phyloP scores from a whole-genome alignment of 2,797 vertebrate genomes.

The Periophthalmus magnuspinnatus region DNA sequence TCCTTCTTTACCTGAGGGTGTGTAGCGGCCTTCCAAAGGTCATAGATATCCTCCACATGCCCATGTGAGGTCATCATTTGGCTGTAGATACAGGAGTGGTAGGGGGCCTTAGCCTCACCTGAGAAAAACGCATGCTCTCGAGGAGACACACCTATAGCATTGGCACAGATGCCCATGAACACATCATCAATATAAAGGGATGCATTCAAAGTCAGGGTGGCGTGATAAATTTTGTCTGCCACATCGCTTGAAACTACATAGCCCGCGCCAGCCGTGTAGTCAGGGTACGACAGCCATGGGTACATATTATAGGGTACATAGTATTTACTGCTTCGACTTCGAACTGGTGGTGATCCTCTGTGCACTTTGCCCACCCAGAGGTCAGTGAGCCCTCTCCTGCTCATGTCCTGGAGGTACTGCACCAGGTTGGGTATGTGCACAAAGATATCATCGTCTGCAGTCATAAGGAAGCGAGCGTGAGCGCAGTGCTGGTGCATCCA shows the following conservation, averaged over 20 bases:
- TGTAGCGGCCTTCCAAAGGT: constrained; percentile 86
- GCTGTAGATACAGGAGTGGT: constrained; percentile 91
- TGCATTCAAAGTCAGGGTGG: constrained; percentile 87
- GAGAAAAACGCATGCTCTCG: constrained; percentile 89
- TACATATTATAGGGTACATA: constrained; percentile 91
- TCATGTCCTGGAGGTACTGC: constrained; percentile 82
- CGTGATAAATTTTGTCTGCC: constrained; percentile 86
- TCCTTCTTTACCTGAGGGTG: constrained; percentile 78
- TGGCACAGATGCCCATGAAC: constrained; percentile 96
- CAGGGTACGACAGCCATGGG: constrained; percentile 90
- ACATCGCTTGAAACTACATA: constrained; percentile 91
- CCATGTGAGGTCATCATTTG: constrained; percentile 97
- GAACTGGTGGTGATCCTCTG: constrained; percentile 84
- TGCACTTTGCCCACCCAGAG: constrained; percentile 94
- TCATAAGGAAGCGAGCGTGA: constrained; percentile 92
- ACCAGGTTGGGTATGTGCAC: constrained; percentile 94
- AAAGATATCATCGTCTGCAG: constrained; percentile 94
- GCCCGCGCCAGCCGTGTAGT: constrained; percentile 92
- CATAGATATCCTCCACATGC: constrained; percentile 84
- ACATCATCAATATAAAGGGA: constrained; percentile 95
- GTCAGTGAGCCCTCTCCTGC: constrained; percentile 73
- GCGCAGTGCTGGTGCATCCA: constrained; percentile 89
- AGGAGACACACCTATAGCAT: constrained; percentile 84
- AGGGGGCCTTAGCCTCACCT: constrained; percentile 89
- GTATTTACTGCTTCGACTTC: constrained; percentile 90